A percentile compares a stretch with the other conserved stretches of the same genome.
phyloP scores from a whole-genome alignment of 2,888 invertebrate species.

The Acleris cristana region DNA sequence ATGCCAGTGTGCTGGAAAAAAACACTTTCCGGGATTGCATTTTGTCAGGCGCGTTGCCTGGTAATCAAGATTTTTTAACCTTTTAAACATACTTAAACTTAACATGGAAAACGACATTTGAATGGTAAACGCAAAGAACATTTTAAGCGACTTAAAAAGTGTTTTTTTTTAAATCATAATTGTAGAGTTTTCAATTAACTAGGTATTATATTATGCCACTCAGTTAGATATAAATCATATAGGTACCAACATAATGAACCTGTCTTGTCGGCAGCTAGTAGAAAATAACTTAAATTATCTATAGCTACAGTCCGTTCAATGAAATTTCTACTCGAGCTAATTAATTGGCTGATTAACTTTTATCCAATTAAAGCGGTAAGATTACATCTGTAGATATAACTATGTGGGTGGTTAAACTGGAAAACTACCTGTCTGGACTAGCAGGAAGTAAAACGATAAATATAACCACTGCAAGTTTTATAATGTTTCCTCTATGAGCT shows the following conservation, averaged over 20 bases:
- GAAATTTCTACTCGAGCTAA: constrained; percentile 11
- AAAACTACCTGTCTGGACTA: no score
- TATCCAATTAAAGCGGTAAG: constrained; percentile 28
- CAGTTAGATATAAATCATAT: no score
- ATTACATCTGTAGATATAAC: constrained; percentile 3
- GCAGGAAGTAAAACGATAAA: no score
- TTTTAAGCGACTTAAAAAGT: no score
- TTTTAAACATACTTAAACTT: constrained; percentile 13
- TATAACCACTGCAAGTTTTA: no score
- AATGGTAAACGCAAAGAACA: no score
- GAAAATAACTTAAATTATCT: background rate
- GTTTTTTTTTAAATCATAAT: no score
- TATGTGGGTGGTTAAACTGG: background rate
- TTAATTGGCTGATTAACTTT: constrained; percentile 32
- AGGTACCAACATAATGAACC: background rate
- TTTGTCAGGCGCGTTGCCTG: constrained; percentile 25
- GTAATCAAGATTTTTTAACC: constrained; percentile 25
- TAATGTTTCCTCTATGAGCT: no score
- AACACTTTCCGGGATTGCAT: constrained; percentile 34
- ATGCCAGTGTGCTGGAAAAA: constrained; percentile 32
- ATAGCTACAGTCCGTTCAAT: no score
- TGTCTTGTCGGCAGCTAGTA: background rate
- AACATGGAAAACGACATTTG: background rate
- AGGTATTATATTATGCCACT: no score
- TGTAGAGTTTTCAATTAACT: no score